These are phyloP conservation scores for Virgularia gustaviana DNA, from an alignment of 92 coral and sea anemone genomes.

Conservation along the genomic window DNA sequence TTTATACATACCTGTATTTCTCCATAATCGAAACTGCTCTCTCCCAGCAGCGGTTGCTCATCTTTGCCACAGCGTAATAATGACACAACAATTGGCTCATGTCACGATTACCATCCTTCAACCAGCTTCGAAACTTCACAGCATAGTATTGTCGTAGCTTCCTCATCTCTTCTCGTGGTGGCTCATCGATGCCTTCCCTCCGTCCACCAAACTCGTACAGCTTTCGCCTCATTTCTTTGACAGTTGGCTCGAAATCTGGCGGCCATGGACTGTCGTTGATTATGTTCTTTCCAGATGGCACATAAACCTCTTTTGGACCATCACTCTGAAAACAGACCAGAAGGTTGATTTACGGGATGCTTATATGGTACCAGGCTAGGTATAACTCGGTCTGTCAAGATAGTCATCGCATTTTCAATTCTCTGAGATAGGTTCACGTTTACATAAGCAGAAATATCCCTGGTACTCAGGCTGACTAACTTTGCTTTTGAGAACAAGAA, in stretches of 20 bases:
- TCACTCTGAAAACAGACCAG: conserved; percentile 5
- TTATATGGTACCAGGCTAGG: too few species aligned
- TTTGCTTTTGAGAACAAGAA: too few species aligned
- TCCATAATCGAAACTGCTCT: conserved; percentile 37
- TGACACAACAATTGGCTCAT: conserved; percentile 43
- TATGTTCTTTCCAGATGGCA: conserved; percentile 36
- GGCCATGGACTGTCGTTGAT: conserved; percentile 45
- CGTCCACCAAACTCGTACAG: conserved; percentile 39
- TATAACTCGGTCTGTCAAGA: too few species aligned
- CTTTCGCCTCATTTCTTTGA: conserved; percentile 31
- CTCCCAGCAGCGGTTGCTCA: conserved; percentile 38
- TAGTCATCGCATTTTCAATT: too few species aligned
- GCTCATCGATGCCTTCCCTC: conserved; percentile 31
- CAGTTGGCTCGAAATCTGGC: conserved; percentile 36
- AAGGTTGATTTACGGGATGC: too few species aligned
- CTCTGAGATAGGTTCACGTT: too few species aligned
- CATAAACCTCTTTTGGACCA: conserved; percentile 23
- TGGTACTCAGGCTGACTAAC: too few species aligned
- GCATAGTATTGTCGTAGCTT: conserved; percentile 32
- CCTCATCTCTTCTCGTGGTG: conserved; percentile 39
- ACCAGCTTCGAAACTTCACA: conserved; percentile 37
- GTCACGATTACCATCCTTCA: conserved; percentile 38
- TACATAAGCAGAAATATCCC: too few species aligned
- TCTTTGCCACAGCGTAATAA: conserved; percentile 36
- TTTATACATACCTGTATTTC: conserved; percentile 41